These are phyloP conservation scores for Oreochromis mossambicus DNA, from an alignment of 2,797 vertebrate species.

Conservation along the genomic window DNA sequence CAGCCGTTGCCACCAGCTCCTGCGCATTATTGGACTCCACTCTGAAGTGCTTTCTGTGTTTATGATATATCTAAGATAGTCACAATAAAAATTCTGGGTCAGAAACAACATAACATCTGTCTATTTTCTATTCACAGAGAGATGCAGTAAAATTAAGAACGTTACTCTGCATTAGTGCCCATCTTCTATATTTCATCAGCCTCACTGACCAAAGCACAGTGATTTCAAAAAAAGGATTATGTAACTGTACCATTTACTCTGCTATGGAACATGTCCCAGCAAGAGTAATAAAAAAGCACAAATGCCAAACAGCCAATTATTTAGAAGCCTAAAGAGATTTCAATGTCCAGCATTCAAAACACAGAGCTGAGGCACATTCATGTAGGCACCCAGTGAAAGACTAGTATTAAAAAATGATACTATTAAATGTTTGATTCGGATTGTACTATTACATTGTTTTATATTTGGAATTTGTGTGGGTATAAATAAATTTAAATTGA, in stretches of 20 bases:
- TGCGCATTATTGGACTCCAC: conserved; percentile 86
- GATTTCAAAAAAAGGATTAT: conserved; percentile 24
- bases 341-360: conserved; percentile 42
- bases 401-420: background rate
- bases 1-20: conserved; percentile 86
- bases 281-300: conserved; percentile 43
- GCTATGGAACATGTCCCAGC: conserved; percentile 33
- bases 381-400: background rate
- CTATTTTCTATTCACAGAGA: background rate
- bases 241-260: conserved; percentile 39
- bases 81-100: conserved; percentile 3
- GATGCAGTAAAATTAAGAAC: background rate
- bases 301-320: conserved; percentile 74
- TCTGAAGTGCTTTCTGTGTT: conserved; percentile 77
- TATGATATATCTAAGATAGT: conserved; percentile 64
- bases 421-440: background rate
- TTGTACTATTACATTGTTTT: background rate
- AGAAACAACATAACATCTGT: background rate
- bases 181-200: background rate
- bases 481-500: background rate
- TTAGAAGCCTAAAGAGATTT: conserved; percentile 58
- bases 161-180: background rate
- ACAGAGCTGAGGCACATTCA: conserved; percentile 9
- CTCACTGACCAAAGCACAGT: background rate
- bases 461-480: background rate